phyloP scores from a whole-genome alignment of 2,113 vertebrate genomes.

The Neolamprologus brichardi region DNA sequence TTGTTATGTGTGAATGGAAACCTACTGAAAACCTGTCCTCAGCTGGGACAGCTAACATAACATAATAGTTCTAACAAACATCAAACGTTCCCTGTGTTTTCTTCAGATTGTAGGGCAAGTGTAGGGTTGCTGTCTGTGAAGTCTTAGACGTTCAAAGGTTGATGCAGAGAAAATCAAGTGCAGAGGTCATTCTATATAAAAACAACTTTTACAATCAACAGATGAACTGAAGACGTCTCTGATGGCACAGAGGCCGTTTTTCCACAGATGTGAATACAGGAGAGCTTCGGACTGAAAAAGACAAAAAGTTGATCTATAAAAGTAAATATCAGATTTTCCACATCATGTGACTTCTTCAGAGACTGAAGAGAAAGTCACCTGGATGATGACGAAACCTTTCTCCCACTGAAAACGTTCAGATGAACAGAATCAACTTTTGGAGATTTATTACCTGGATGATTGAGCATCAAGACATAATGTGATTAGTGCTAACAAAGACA shows the following conservation, averaged over 20 bases:
- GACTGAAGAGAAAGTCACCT: neutral
- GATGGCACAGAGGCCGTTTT: neutral
- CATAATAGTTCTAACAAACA: neutral
- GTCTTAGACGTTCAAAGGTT: neutral
- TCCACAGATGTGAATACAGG: neutral
- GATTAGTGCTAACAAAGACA: neutral
- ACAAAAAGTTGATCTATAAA: neutral
- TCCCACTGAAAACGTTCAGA: neutral
- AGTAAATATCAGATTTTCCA: neutral
- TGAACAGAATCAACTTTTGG: neutral
- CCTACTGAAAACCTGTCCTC: neutral
- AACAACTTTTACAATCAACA: neutral
- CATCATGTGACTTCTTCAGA: neutral
- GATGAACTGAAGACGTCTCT: neutral
- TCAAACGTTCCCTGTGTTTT: accelerated
- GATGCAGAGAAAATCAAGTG: neutral
- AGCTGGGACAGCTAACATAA: neutral
- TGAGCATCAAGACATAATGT: neutral
- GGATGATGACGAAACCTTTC: neutral
- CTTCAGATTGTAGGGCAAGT: neutral
- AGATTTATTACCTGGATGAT: neutral
- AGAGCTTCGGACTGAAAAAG: neutral
- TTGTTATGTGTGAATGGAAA: neutral
- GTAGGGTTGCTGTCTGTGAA: neutral
- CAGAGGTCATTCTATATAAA: neutral